phyloP scores from a whole-genome alignment of 2,113 vertebrate species.

The Zosterops borbonicus region DNA sequence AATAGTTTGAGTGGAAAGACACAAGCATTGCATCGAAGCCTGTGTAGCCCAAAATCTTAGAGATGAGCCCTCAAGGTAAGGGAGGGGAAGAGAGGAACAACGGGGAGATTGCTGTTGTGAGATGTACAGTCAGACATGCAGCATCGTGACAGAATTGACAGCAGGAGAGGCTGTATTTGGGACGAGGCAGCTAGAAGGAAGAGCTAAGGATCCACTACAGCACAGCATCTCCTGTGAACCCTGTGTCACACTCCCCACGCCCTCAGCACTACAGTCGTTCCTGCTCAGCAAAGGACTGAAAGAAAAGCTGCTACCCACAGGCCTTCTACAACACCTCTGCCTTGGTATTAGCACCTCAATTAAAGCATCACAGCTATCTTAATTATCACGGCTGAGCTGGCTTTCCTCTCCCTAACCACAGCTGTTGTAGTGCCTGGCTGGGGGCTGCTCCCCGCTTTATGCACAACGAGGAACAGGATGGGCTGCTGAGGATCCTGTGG shows the following conservation, averaged over 20 bases:
- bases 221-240: not conserved
- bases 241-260: not conserved
- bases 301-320: not conserved
- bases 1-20: not conserved
- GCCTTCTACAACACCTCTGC: not conserved
- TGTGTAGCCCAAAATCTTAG: accelerated
- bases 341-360: not conserved
- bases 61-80: not conserved
- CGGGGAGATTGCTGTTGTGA: accelerated
- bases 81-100: not conserved
- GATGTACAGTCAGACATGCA: not conserved
- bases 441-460: accelerated
- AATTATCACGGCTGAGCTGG: not conserved
- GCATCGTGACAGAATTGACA: accelerated
- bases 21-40: not conserved
- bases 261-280: not conserved
- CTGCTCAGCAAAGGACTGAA: not conserved
- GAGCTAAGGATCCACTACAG: not conserved
- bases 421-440: not conserved
- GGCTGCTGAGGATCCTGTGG: no score
- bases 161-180: not conserved
- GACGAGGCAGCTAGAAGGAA: not conserved
- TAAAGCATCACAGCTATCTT: not conserved
- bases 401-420: not conserved
- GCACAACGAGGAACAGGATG: not conserved